Conservation (phyloP, 1,140 invertebrate genomes). For the Notospermus geniculatus region DNA sequence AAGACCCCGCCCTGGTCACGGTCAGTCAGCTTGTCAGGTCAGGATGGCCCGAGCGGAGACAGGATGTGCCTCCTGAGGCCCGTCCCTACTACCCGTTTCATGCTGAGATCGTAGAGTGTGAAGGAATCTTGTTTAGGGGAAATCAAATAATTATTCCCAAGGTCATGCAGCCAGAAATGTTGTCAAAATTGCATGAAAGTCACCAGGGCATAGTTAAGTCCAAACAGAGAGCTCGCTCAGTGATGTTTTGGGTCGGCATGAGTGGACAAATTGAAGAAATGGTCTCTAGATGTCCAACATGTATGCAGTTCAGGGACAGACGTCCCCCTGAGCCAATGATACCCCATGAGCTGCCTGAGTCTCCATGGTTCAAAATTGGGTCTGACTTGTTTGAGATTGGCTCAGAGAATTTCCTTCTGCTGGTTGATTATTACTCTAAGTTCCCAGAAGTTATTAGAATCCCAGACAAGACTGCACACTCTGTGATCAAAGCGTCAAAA, state of each 20-base stretch:
- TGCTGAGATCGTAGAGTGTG: conserved; percentile 12
- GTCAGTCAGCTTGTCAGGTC: conserved; percentile 3
- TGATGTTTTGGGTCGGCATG: neutral
- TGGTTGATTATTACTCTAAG: too few relatives aligned
- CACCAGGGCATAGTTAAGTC: neutral
- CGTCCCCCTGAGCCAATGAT: neutral
- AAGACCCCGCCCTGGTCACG: neutral
- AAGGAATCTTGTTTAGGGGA: neutral
- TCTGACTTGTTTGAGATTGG: conserved; percentile 16
- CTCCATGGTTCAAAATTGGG: conserved; percentile 22
- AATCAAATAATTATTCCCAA: neutral
- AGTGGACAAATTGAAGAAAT: neutral
- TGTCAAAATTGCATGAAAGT: neutral
- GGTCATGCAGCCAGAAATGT: neutral
- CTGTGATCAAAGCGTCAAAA: conserved; percentile 16
- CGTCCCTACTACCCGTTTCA: conserved; percentile 14
- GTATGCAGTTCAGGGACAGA: too few relatives aligned
- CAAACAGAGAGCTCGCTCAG: too few relatives aligned
- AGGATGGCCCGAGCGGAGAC: conserved; percentile 14
- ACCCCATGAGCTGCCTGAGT: neutral
- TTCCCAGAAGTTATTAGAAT: too few relatives aligned
- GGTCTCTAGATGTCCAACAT: neutral
- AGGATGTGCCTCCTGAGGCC: neutral
- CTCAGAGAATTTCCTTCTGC: conserved; percentile 14
- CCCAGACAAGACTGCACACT: neutral